Conservation (phyloP, 2,797 vertebrate species). For the Silurus aristotelis region DNA sequence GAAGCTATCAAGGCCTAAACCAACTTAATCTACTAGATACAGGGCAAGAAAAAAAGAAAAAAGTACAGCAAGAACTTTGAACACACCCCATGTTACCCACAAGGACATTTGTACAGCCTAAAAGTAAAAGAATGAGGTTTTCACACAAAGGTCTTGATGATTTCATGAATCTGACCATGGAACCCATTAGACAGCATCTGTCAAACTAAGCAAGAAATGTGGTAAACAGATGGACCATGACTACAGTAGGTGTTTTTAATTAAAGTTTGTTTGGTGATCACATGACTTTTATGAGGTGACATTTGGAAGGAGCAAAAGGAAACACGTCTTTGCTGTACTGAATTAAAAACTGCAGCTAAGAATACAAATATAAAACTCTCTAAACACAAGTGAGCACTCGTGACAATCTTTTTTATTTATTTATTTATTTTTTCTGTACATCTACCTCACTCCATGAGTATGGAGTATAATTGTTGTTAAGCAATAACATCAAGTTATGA, state of each 20-base stretch:
- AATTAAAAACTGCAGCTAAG: slow-evolving; percentile 23
- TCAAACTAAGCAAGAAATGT: slow-evolving; percentile 28
- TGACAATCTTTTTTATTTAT: neutral
- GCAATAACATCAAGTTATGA: slow-evolving; percentile 34
- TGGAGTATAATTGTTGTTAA: neutral
- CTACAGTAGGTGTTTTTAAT: slow-evolving; percentile 56
- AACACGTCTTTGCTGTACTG: slow-evolving; percentile 62
- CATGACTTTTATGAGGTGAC: slow-evolving; percentile 71
- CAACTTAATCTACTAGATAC: neutral
- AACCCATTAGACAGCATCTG: slow-evolving; percentile 32
- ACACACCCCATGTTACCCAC: neutral
- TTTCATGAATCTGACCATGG: neutral
- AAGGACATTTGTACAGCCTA: neutral
- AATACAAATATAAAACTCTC: slow-evolving; percentile 31
- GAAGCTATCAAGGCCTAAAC: neutral
- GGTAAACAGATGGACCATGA: slow-evolving; percentile 42
- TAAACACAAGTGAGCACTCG: slow-evolving; percentile 21
- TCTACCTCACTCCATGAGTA: slow-evolving; percentile 1
- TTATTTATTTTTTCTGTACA: neutral
- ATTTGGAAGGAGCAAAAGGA: slow-evolving; percentile 64
- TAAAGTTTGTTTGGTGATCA: slow-evolving; percentile 60
- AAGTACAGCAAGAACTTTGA: neutral
- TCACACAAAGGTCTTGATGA: neutral
- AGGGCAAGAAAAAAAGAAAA: neutral
- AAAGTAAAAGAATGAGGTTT: no score